A percentile compares a stretch with the other conserved stretches of the same genome.
These are phyloP conservation scores for Leptinotarsa rubiginosa DNA, from an alignment of 2,888 invertebrate species.

Conservation along the genomic window DNA sequence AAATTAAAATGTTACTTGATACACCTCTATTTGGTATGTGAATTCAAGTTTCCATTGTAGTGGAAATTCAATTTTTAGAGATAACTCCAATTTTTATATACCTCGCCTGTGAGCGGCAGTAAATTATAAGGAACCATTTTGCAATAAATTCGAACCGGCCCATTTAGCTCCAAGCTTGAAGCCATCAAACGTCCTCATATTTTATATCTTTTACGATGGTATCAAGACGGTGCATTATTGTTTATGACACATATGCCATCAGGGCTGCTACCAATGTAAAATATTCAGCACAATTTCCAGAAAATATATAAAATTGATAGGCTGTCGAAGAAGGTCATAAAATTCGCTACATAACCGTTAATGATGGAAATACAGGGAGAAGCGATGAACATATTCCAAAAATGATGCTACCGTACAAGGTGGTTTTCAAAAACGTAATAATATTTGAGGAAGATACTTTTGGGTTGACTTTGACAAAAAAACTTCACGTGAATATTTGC, in stretches of 20 bases:
- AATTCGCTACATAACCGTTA: constrained; percentile 7
- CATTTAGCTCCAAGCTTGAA: constrained; percentile 33
- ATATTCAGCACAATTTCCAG: constrained; percentile 37
- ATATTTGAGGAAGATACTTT: no score
- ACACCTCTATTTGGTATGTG: not conserved
- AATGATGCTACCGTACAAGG: no score
- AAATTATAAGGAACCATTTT: constrained; percentile 35
- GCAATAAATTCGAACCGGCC: constrained; percentile 39
- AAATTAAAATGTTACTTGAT: no score
- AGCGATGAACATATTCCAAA: no score
- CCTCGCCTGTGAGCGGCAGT: not conserved
- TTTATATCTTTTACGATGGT: constrained; percentile 35
- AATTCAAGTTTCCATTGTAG: not conserved
- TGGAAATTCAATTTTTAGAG: constrained; percentile 5
- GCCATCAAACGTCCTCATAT: constrained; percentile 27
- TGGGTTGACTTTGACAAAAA: no score
- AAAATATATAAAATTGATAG: constrained; percentile 36
- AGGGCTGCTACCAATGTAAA: constrained; percentile 31
- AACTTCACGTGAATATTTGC: no score
- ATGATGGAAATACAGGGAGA: not conserved
- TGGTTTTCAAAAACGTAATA: no score
- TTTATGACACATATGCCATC: constrained; percentile 31
- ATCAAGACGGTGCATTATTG: constrained; percentile 40
- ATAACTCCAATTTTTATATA: constrained; percentile 2
- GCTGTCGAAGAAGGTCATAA: constrained; percentile 26